Base-by-base conservation (phyloP, 1,140 invertebrate genomes). In the Protaetia brevitarsis region DNA sequence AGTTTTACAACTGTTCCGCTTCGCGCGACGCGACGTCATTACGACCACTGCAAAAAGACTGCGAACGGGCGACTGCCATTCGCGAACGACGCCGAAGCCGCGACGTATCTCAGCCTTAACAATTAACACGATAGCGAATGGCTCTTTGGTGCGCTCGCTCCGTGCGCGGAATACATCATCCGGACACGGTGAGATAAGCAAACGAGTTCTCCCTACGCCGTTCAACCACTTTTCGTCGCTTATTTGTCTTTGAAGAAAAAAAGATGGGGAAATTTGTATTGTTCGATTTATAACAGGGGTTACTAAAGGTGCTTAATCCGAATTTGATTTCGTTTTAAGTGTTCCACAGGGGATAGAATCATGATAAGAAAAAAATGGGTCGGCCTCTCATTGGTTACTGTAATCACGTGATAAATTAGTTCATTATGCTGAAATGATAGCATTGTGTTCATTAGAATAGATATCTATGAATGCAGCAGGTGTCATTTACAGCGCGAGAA, bases 311-410 rank as follows among this genome's bases (percentile, higher is more conserved):
- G n/a, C n/a, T 7, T 23, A 51, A 51, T 51, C 41, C 19, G 41
- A 21, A 23, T 51, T 51, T 51, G 41, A 51, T 51, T 51, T 51
- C 16, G 41, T 51, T 51, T 51, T 51, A 51, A 51, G 26, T 51
- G n/a, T n/a, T n/a, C n/a, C n/a, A n/a, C n/a, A n/a, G 11, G 16
- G 16, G 41, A 13, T 23, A 1, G 41, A 5, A 51, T 51, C 19
- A 10, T 3, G 11, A 19, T 5, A 6, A 10, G 7, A 23, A 11
- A 23, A 10, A 19, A 51, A 51, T 23, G 41, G 41, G n/a, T n/a
- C n/a, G n/a, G n/a, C n/a, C n/a, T n/a, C 6, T 51, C 19, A 10
- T 21, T 26, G 31, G 31, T 34, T 10, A 5, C 21, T 51, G 19
- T 23, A 51, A n/a, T n/a, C n/a, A n/a, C n/a, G n/a, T n/a, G n/a